phyloP scores from a whole-genome alignment of 2,113 vertebrate species.

The Jaculus jaculus region DNA sequence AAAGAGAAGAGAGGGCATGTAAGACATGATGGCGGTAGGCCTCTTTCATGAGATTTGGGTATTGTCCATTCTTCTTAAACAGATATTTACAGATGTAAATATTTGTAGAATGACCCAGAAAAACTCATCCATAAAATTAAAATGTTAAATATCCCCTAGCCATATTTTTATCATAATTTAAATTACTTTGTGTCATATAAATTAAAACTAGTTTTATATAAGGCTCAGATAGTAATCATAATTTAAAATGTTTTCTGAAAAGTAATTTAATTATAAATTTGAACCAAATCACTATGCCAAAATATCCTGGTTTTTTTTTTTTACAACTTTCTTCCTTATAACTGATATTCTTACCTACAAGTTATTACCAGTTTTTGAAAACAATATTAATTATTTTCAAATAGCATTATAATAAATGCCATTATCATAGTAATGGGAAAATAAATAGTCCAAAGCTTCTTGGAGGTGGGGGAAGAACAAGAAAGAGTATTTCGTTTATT shows the following conservation, averaged over 20 bases:
- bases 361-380: neutral
- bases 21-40: neutral
- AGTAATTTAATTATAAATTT: neutral
- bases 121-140: neutral
- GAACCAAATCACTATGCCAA: neutral
- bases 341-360: neutral
- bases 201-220: neutral
- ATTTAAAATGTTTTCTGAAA: neutral
- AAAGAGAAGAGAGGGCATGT: slow-evolving; percentile 60
- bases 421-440: neutral
- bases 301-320: neutral
- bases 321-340: neutral
- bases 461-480: neutral
- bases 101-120: neutral
- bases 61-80: neutral
- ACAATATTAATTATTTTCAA: neutral
- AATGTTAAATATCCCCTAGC: neutral
- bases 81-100: neutral
- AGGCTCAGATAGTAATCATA: neutral
- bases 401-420: neutral
- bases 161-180: slow-evolving; percentile 27
- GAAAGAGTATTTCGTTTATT: neutral
- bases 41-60: neutral
- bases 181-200: neutral
- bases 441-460: neutral